A percentile compares a stretch with the other conserved stretches of the same genome.
phyloP scores from a whole-genome alignment of 37 sponge, comb jelly and placozoan species.

The Petrosia ficiformis region DNA sequence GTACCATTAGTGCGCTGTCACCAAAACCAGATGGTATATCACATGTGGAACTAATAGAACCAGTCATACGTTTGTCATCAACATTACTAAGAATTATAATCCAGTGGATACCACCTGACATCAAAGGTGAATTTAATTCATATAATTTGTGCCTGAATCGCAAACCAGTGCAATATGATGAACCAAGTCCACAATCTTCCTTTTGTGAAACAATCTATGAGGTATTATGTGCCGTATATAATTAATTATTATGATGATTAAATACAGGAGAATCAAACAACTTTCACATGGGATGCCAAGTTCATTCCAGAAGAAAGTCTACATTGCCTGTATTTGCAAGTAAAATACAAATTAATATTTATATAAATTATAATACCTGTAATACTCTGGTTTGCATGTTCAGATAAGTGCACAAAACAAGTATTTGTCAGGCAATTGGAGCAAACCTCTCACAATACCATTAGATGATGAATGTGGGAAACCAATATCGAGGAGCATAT shows the following conservation, averaged over 20 bases:
- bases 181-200: no score
- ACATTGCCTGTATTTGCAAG: neutral
- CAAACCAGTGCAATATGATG: no score
- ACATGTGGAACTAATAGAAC: no score
- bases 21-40: no score
- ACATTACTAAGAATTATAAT: no score
- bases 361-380: neutral
- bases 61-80: no score
- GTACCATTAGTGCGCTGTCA: no score
- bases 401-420: conserved; percentile 28
- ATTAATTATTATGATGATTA: neutral
- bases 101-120: no score
- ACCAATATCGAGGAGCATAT: neutral
- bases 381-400: neutral
- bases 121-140: no score
- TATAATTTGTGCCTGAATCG: no score
- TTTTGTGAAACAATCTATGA: no score
- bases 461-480: neutral
- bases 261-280: neutral
- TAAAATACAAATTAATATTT: neutral
- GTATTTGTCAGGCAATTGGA: conserved; percentile 22
- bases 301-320: neutral
- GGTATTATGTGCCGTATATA: no score
- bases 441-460: neutral
- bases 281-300: neutral